Conservation (phyloP, 1,140 invertebrate species). For the Ips typographus region DNA sequence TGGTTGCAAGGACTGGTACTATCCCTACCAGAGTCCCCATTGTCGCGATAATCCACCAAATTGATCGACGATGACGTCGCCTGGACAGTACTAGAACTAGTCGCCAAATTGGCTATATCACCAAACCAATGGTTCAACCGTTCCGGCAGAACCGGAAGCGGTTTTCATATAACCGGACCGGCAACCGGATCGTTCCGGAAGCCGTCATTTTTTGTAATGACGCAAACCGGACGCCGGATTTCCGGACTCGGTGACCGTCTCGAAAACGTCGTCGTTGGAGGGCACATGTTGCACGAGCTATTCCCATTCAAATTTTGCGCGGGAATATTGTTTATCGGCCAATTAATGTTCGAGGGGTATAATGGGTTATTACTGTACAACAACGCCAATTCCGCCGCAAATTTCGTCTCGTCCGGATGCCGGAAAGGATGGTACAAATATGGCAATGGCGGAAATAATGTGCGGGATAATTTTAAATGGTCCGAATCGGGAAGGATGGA, state of each 20-base stretch:
- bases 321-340: slow-evolving; percentile 51
- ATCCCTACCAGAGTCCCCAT: slow-evolving; percentile 40
- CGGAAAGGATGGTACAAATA: slow-evolving; percentile 73
- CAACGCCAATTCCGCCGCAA: slow-evolving; percentile 67
- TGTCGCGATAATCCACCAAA: slow-evolving; percentile 37
- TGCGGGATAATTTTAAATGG: slow-evolving; percentile 64
- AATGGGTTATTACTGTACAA: slow-evolving; percentile 50
- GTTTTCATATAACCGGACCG: slow-evolving; percentile 78
- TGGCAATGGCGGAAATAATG: slow-evolving; percentile 68
- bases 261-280: slow-evolving; percentile 43
- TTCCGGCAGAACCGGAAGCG: slow-evolving; percentile 73
- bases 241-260: slow-evolving; percentile 58
- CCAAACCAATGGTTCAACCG: slow-evolving; percentile 57
- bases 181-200: slow-evolving; percentile 51
- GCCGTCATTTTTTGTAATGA: slow-evolving; percentile 60
- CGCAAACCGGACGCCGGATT: slow-evolving; percentile 57
- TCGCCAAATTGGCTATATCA: slow-evolving; percentile 49
- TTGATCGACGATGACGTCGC: slow-evolving; percentile 13
- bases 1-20: slow-evolving; percentile 42
- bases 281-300: slow-evolving; percentile 50
- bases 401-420: slow-evolving; percentile 63
- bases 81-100: slow-evolving; percentile 35
- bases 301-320: slow-evolving; percentile 39
- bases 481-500: slow-evolving; percentile 60
- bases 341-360: slow-evolving; percentile 49